A percentile compares a stretch with the other conserved stretches of the same genome.
phyloP scores from a whole-genome alignment of 2,113 vertebrate genomes.

The Guaruba guarouba region DNA sequence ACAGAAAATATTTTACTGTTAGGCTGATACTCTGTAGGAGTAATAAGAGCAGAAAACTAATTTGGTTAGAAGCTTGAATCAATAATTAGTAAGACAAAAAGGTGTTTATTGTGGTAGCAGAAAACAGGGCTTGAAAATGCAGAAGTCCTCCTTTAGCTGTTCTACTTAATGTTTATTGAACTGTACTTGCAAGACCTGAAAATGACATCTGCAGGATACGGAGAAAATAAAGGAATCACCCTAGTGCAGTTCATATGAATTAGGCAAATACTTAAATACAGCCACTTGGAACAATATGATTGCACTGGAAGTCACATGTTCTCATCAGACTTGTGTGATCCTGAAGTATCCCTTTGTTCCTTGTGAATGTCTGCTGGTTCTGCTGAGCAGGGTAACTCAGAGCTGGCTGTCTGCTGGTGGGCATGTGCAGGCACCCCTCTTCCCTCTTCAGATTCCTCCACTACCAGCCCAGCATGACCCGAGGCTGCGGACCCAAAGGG shows the following conservation, averaged over 20 bases:
- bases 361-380: not conserved
- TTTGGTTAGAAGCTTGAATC: not conserved
- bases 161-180: not conserved
- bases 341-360: not conserved
- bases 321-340: not conserved
- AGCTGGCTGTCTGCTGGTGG: not conserved
- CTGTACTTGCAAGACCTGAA: not conserved
- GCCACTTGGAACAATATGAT: not conserved
- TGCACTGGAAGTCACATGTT: not conserved
- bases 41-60: not conserved
- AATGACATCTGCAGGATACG: not conserved
- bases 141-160: not conserved
- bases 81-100: not conserved
- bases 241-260: not conserved
- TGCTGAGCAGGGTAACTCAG: not conserved
- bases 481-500: not conserved
- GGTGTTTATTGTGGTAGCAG: not conserved
- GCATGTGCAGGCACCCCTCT: fast-evolving
- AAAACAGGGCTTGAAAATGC: not conserved
- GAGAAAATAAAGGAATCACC: not conserved
- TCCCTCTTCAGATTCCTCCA: not conserved
- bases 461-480: not conserved
- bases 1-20: not conserved
- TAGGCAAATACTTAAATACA: not conserved
- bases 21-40: not conserved